These are phyloP conservation scores for Peucedramus taeniatus DNA, from an alignment of 2,113 vertebrate genomes.

Conservation along the genomic window DNA sequence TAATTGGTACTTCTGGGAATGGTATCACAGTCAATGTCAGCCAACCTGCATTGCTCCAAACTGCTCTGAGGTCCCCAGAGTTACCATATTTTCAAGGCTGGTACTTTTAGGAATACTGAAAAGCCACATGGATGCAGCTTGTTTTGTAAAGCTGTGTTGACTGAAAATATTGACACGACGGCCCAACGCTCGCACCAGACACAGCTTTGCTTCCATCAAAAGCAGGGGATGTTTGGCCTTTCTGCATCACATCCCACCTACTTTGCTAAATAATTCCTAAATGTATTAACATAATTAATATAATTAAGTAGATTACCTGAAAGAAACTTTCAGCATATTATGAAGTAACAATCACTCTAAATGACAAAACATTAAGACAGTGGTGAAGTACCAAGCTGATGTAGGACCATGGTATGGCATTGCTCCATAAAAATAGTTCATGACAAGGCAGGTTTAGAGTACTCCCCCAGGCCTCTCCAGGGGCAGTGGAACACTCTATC, in stretches of 20 bases:
- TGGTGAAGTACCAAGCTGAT: not conserved
- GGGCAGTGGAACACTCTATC: not conserved
- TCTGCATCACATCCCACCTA: not conserved
- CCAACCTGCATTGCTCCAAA: conserved; percentile 23
- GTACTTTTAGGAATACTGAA: conserved; percentile 49
- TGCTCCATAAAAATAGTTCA: not conserved
- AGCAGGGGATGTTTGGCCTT: not conserved
- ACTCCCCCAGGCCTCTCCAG: not conserved
- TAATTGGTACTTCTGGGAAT: conserved; percentile 69
- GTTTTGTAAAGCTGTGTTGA: not conserved
- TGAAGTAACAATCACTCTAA: not conserved
- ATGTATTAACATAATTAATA: not conserved
- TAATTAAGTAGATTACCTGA: not conserved
- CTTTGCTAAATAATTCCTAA: not conserved
- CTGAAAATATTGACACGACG: not conserved
- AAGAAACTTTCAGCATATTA: not conserved
- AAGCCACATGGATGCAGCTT: not conserved
- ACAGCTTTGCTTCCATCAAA: not conserved
- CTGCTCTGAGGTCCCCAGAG: conserved; percentile 28
- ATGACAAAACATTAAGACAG: not conserved
- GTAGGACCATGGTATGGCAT: not conserved
- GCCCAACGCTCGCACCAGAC: not conserved
- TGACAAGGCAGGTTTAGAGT: not conserved
- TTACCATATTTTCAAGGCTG: not conserved
- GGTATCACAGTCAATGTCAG: conserved; percentile 45